These are phyloP conservation scores for Pseudomugil gertrudae DNA, from an alignment of 2,797 vertebrate species.

Conservation along the genomic window DNA sequence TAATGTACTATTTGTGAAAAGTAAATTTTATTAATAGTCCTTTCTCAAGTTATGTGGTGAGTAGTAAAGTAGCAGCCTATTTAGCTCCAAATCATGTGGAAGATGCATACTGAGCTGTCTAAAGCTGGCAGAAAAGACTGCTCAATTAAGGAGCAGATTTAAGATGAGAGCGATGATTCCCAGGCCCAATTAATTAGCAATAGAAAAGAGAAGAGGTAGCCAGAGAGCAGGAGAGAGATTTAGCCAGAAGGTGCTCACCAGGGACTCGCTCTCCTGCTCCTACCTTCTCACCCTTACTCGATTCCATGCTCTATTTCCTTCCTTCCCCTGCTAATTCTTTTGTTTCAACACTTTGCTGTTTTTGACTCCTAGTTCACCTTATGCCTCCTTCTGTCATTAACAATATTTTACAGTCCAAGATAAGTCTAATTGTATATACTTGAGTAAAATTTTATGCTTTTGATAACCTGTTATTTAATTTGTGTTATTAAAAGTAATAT, in stretches of 20 bases:
- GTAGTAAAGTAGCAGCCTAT: slow-evolving; percentile 92
- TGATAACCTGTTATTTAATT: slow-evolving; percentile 48
- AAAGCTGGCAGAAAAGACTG: slow-evolving; percentile 85
- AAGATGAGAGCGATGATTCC: slow-evolving; percentile 82
- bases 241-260: slow-evolving; percentile 75
- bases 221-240: slow-evolving; percentile 73
- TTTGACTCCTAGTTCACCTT: slow-evolving; percentile 65
- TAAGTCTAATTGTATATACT: slow-evolving; percentile 36
- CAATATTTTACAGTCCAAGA: slow-evolving; percentile 26
- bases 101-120: slow-evolving; percentile 84
- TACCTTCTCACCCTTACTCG: slow-evolving; percentile 62
- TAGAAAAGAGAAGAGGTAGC: slow-evolving; percentile 70
- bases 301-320: slow-evolving; percentile 67
- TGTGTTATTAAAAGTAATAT: slow-evolving; percentile 24
- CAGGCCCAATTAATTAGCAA: slow-evolving; percentile 83
- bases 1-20: slow-evolving; percentile 80
- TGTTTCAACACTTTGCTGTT: slow-evolving; percentile 50
- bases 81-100: slow-evolving; percentile 92
- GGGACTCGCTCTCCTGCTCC: slow-evolving; percentile 71
- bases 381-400: slow-evolving; percentile 55
- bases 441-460: slow-evolving; percentile 43
- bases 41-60: slow-evolving; percentile 83
- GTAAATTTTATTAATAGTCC: slow-evolving; percentile 86
- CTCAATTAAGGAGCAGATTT: slow-evolving; percentile 84
- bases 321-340: slow-evolving; percentile 62